These are phyloP conservation scores for Laticauda colubrina DNA, from an alignment of 2,113 vertebrate genomes.

Conservation along the genomic window DNA sequence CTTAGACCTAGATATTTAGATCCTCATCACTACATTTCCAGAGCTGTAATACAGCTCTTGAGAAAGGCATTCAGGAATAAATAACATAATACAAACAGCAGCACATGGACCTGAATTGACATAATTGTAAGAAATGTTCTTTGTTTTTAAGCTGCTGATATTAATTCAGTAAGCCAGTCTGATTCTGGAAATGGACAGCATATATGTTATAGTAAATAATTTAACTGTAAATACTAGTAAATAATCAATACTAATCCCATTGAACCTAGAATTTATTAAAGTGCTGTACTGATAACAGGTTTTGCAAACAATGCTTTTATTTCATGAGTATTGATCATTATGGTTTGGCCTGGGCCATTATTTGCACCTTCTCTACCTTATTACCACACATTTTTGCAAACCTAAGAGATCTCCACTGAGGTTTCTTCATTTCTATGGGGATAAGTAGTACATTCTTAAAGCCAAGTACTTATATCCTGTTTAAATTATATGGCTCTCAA, in stretches of 20 bases:
- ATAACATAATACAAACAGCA: background rate
- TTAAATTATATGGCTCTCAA: background rate
- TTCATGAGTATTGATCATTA: background rate
- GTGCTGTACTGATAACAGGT: background rate
- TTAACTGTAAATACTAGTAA: background rate
- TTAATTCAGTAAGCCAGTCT: background rate
- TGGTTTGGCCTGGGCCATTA: background rate
- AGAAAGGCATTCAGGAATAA: background rate
- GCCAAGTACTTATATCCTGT: background rate
- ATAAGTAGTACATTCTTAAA: background rate
- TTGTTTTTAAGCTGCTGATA: background rate
- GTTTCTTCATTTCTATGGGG: background rate
- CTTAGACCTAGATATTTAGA: background rate
- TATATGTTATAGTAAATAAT: background rate
- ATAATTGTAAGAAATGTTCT: background rate
- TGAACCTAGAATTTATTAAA: background rate
- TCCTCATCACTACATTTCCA: background rate
- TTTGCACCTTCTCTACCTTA: background rate
- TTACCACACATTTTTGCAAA: background rate
- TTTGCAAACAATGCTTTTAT: background rate
- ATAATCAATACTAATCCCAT: background rate
- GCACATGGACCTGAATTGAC: background rate
- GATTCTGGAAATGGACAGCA: background rate
- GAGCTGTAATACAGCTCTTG: background rate
- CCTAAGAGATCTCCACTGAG: background rate